A percentile compares a stretch with the other conserved stretches of the same genome.
Evolutionary conservation across 2,113 vertebrate genomes (phyloP).

Genomic region (Puffinus mauretanicus): DNA sequence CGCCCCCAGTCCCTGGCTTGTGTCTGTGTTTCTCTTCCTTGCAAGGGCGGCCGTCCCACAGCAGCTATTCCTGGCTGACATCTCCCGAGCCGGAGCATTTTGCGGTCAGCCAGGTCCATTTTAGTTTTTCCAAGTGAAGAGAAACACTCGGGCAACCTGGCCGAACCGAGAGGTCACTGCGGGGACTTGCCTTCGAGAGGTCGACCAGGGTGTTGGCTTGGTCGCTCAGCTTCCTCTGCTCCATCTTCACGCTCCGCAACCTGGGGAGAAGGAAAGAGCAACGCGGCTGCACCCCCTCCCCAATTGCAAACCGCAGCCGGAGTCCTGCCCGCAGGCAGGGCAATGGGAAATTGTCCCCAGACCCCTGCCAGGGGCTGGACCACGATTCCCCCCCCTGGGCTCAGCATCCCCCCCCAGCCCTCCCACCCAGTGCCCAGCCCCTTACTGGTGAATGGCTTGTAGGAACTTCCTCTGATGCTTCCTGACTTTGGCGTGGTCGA

Average conservation of each 20-base stretch:
- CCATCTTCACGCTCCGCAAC: slow-evolving; percentile 96
- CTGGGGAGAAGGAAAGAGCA: slow-evolving; percentile 74
- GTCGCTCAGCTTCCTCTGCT: slow-evolving; percentile 96
- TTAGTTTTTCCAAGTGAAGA: not conserved
- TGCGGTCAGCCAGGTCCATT: not conserved
- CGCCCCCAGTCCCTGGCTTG: not conserved
- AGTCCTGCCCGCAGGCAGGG: not conserved
- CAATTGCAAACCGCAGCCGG: not conserved
- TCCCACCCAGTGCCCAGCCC: fast-evolving
- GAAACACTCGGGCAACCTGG: not conserved
- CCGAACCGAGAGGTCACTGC: not conserved
- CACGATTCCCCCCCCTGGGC: too few species aligned
- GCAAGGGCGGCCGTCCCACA: not conserved
- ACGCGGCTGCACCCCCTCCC: not conserved
- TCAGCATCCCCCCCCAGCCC: not conserved
- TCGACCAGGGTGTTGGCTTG: slow-evolving; percentile 98
- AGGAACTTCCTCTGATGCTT: slow-evolving; percentile 98
- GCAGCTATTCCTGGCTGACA: not conserved
- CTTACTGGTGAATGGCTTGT: slow-evolving; percentile 99
- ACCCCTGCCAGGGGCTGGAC: not conserved
- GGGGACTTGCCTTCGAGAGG: slow-evolving; percentile 89
- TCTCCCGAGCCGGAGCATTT: fast-evolving
- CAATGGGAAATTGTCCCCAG: not conserved
- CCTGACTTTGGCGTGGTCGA: slow-evolving; percentile 94
- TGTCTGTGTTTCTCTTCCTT: not conserved